These are phyloP conservation scores for Synergus japonicus DNA, from an alignment of 2,888 invertebrate genomes.

Conservation along the genomic window DNA sequence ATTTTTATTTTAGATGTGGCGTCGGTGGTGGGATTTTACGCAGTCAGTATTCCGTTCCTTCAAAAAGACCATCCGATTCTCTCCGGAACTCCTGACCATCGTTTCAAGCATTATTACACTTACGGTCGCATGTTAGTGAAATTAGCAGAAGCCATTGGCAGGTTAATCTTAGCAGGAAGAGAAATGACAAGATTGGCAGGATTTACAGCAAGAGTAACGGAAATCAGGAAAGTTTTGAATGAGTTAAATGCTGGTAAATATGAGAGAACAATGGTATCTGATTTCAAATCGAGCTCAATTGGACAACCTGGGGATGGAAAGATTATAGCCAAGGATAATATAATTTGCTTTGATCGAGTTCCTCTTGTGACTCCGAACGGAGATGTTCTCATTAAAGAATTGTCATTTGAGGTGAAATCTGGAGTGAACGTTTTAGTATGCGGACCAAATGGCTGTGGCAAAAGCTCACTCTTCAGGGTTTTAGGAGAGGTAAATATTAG, in stretches of 20 bases:
- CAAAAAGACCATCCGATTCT: conserved; percentile 85
- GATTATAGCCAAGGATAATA: conserved; percentile 90
- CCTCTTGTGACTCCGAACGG: conserved; percentile 99
- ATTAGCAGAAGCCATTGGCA: conserved; percentile 97
- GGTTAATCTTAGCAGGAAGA: conserved; percentile 95
- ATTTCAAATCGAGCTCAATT: conserved; percentile 79
- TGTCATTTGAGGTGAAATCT: conserved; percentile 94
- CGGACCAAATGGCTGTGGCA: conserved; percentile 99
- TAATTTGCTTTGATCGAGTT: conserved; percentile 94
- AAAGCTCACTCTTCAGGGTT: conserved; percentile 97
- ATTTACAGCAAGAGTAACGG: conserved; percentile 95
- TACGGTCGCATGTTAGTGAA: conserved; percentile 98
- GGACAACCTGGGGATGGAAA: conserved; percentile 86
- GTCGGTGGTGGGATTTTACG: conserved; percentile 96
- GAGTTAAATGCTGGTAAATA: conserved; percentile 90
- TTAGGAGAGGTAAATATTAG: conserved; percentile 86
- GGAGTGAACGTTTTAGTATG: conserved; percentile 98
- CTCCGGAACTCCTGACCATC: conserved; percentile 81
- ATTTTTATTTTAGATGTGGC: conserved; percentile 86
- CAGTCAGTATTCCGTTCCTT: conserved; percentile 97
- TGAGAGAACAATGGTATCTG: conserved; percentile 83
- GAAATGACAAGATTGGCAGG: conserved; percentile 96
- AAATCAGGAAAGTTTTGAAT: conserved; percentile 89
- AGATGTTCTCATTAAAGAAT: conserved; percentile 92
- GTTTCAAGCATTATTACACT: conserved; percentile 92